Evolutionary conservation across 2,888 invertebrate genomes (phyloP), one percentile per base, ranked within the genome.

Genomic region (Coenonympha glycerion): DNA sequence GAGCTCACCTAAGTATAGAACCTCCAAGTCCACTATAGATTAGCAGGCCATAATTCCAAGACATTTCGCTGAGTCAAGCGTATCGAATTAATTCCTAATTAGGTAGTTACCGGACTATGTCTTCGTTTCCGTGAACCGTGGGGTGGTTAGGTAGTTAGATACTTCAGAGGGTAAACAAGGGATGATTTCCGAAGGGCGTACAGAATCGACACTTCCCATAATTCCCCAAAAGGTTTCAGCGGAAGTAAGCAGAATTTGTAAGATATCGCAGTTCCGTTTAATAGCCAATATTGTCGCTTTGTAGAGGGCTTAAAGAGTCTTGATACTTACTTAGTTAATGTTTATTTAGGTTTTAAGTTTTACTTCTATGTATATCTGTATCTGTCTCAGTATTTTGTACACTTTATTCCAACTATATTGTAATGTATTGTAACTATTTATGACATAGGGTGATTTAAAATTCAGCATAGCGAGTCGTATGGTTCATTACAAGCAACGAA

Each of bases 221-320:
- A 68, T 73, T 71, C 73, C 72, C 72, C 69, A 69, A 74, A 71
- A 69, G 84, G 81, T 76, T 85, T 84, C 83, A 67, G 56, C 65
- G 83, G 84, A 83, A 82, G 79, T 68, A 68, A 63, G 77, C 79
- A 68, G 83, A 83, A 77, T 83, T 84, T 84, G 82, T 85, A 85
- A 73, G 85, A 83, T 79, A 80, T 85, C 85, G 66, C 70, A 64
- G 77, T 84, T 85, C 85, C 85, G 85, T 70, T 65, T 71, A 71
- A 63, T 72, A 68, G 63, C 66, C 65, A 65, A 74, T 76, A 73
- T 68, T 73, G 68, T 71, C 68, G 61, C 49, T 57, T 44, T 51
- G 46, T 62, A 64, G 36, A 2, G 6, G 5, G 52, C 44, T 6
- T 0, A 0, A 39, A 1, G 1, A 3, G 8, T 62, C 40, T 81